A percentile compares a stretch with the other conserved stretches of the same genome.
These are phyloP conservation scores for Serilophus lunatus DNA, from an alignment of 2,113 vertebrate species.

Conservation along the genomic window DNA sequence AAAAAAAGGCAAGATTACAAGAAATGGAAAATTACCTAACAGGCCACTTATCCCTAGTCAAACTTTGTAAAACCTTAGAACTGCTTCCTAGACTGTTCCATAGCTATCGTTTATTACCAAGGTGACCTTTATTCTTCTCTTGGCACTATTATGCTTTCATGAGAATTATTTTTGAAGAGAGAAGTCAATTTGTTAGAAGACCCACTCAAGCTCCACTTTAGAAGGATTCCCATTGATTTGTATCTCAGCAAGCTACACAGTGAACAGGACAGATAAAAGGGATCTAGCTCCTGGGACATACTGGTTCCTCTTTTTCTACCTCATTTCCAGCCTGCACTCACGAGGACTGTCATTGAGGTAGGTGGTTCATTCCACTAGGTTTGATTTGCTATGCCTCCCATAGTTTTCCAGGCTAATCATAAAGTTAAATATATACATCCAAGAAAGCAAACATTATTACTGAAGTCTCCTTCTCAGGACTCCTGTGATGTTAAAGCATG, in stretches of 20 bases:
- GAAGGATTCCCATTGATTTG: not conserved
- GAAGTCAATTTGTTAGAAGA: not conserved
- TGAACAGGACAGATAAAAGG: not conserved
- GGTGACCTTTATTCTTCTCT: not conserved
- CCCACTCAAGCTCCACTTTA: not conserved
- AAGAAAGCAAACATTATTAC: not conserved
- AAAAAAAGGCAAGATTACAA: not conserved
- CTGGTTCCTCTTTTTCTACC: not conserved
- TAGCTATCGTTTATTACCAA: not conserved
- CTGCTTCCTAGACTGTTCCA: not conserved
- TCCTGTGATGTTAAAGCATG: not conserved
- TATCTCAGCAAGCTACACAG: not conserved
- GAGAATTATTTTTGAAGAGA: not conserved
- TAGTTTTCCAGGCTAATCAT: not conserved
- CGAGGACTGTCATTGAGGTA: not conserved
- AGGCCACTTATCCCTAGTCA: not conserved
- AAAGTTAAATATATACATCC: not conserved
- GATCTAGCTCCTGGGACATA: not conserved
- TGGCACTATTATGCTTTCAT: not conserved
- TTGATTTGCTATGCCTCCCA: not conserved
- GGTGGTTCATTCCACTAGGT: not conserved
- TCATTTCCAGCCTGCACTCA: not conserved
- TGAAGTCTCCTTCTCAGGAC: not conserved
- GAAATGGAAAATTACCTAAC: constrained; percentile 25
- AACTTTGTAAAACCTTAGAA: not conserved